Evolutionary conservation across 2,113 vertebrate species (phyloP), one percentile per base, ranked within the genome.

Genomic region (Pao palembangensis): DNA sequence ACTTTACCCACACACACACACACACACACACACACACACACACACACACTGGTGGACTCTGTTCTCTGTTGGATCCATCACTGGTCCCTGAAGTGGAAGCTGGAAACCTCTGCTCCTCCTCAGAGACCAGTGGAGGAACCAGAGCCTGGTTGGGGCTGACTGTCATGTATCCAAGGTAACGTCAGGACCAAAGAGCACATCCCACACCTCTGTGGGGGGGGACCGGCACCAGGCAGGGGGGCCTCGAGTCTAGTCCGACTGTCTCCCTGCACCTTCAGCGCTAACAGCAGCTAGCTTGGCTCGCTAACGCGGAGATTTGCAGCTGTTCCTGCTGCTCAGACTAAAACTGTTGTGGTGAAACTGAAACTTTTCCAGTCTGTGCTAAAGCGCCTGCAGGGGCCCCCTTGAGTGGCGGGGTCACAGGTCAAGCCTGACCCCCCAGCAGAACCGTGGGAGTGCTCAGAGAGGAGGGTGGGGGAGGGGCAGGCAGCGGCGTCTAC

Each of bases 161-260:
- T 96, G 21, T 23, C 96, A 99, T 98, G 96, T 95, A 99, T 94
- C 93, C 96, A 98, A 99, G 96, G 96, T 91, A 98, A 98, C 94
- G 94, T 92, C 96, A 94, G 90, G 92, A 95, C 94, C 92, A 94
- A 88, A 91, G 91, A 93, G 94, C 92, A 94, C 88, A 86, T 96
- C 96, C 94, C 96, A 99, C 95, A 92, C 82, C 95, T 96, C 98
- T 92, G 95, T 96, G 83, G 90, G 91, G 84, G 82, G 89, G 89
- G 91, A 91, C 90, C 91, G 91, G 89, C 88, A 76, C 79, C 56
- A 73, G 76, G 94, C 93, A 94, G 86, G 93, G 93, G 93, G 91
- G 93, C 93, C 89, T 4, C n/a, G n/a, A n/a, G n/a, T n/a, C n/a
- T n/a, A n/a, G n/a, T n/a, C n/a, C n/a, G n/a, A n/a, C 25, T 28